Base-by-base conservation (phyloP, 2,113 vertebrate genomes). In the Myxocyprinus asiaticus region DNA sequence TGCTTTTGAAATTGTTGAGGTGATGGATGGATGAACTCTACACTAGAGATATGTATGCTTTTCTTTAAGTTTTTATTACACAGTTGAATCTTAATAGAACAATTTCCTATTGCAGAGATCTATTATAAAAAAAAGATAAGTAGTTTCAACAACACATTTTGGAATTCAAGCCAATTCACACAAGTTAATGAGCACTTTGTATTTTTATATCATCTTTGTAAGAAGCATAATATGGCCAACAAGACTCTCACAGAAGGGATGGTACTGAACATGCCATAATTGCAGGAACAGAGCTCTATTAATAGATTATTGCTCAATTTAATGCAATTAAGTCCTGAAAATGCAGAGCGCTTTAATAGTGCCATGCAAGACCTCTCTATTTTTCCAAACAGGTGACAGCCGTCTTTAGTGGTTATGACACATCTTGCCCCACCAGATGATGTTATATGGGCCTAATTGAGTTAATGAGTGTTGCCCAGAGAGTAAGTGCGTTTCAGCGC, bases 251-350 rank as follows among this genome's bases (percentile, higher is more conserved):
- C 80, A 85, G 44, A 50, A 33, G 81, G 77, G 58, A 68, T 84
- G 84, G 79, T 72, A 51, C 77, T 63, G 15, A 89, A 88, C 83
- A 76, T 51, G 78, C 81, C 82, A 78, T 87, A 87, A 91, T 91
- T 92, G 89, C 87, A 88, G 87, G 84, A 91, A 88, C 78, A 81
- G 91, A 92, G 15, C 76, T 85, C 82, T 85, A 92, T 91, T 93
- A 92, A 92, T 91, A 89, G 88, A 79, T 77, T 81, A 66, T 65
- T 84, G 87, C 85, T 8, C 83, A 83, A 59, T 76, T 86, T 85
- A 89, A 92, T 74, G 78, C 81, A 86, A 91, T 92, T 90, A 91
- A 84, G 86, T 83, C 22, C 22, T 33, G 22, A 33, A 33, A 33
- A 33, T 33, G 1, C 43, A 83, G 88, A 88, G 70, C 55, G 76